These are phyloP conservation scores for Styela clava DNA, from an alignment of 23 tunicate species.

Conservation along the genomic window DNA sequence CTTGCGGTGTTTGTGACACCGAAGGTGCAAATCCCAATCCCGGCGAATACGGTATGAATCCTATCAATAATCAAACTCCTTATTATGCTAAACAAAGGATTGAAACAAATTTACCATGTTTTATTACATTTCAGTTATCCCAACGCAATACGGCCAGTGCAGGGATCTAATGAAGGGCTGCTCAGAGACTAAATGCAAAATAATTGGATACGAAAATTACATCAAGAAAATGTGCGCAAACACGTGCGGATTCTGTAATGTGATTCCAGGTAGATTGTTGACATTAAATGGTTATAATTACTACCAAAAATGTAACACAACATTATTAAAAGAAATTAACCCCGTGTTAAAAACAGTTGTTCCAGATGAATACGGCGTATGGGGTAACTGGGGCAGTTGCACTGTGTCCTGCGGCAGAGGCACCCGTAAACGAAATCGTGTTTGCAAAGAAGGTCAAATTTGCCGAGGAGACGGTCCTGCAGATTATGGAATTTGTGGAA, in stretches of 20 bases:
- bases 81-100: too few relatives aligned
- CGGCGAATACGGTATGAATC: conserved; percentile 1
- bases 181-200: conserved; percentile 31
- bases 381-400: conserved; percentile 68
- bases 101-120: too few relatives aligned
- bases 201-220: conserved; percentile 13
- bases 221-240: conserved; percentile 56
- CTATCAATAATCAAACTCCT: too few relatives aligned
- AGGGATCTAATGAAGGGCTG: conserved; percentile 42
- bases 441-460: conserved; percentile 26
- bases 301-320: too few relatives aligned
- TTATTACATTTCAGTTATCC: background rate
- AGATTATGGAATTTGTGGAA: conserved; percentile 15
- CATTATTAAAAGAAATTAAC: too few relatives aligned
- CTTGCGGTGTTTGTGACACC: conserved; percentile 43
- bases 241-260: conserved; percentile 47
- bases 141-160: background rate
- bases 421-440: conserved; percentile 35
- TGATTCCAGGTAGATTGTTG: conserved; percentile 16
- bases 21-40: conserved; percentile 29
- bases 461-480: conserved; percentile 24
- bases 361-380: conserved; percentile 26
- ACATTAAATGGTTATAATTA: background rate
- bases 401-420: conserved; percentile 65
- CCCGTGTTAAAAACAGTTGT: too few relatives aligned